Base-by-base conservation (phyloP, 2,113 vertebrate species). In the Scatophagus argus region DNA sequence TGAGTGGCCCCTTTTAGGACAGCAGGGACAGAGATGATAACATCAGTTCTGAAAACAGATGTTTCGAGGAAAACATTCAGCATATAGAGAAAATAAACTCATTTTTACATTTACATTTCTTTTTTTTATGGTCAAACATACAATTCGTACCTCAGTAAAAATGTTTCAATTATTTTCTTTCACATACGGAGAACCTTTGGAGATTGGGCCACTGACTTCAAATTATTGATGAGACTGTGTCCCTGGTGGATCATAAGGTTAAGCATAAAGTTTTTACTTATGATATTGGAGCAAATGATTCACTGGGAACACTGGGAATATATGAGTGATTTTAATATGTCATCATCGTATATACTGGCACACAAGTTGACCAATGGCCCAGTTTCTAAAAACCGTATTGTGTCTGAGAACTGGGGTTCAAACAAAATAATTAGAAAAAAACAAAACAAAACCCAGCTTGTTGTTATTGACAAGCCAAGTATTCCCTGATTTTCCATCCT, bases 21-120 rank as follows among this genome's bases (percentile, higher is more conserved):
- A 61, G 17, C 3, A 4, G 25, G 31, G 25, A 39, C 34, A 63
- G 36, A 68, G 0, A 62, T 13, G 32, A 17, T 36, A 32, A 63
- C 25, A 64, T 67, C 47, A 36, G 41, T 51, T 64, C 59, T 25
- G 68, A n/a, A 19, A n/a, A 2, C 1, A 65, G 65, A 64, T 9
- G 36, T 21, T 71, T 31, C 2, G 0, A 41, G 4, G 29, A 60
- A 83, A 70, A 75, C 71, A 76, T 70, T 85, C 59, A 74, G 38
- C 19, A 5, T 2, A 54, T 21, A 63, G 32, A 52, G 14, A 60
- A 55, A 17, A 52, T 21, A 8, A 77, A 58, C 3, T 34, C 8
- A n/a, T 12, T 68, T 58, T 60, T 65, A 11, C 59, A 59, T 25
- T 58, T 2, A 43, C 32, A 52, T 58, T 66, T 23, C 14, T 56